Conservation (phyloP, 2,113 vertebrate species). For the Mesitornis unicolor region DNA sequence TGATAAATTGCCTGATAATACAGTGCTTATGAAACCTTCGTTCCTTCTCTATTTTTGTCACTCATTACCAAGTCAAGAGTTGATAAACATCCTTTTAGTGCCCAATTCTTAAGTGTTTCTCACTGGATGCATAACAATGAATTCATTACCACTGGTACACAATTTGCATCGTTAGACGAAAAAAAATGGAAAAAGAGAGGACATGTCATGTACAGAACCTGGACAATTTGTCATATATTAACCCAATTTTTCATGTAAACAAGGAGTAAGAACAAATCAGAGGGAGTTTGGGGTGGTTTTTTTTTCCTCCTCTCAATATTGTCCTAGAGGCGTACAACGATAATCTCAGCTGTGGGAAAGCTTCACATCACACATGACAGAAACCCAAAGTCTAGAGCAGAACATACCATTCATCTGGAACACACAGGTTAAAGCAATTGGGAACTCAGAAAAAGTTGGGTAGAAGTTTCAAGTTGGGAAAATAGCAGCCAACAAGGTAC, state of each 20-base stretch:
- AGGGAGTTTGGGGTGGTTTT: neutral
- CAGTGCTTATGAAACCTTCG: constrained; percentile 66
- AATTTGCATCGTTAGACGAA: constrained; percentile 80
- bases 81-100: constrained; percentile 85
- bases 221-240: constrained; percentile 71
- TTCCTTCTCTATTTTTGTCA: constrained; percentile 75
- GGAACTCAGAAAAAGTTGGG: constrained; percentile 67
- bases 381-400: constrained; percentile 65
- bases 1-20: constrained; percentile 72
- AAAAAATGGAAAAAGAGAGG: constrained; percentile 77
- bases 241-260: constrained; percentile 74
- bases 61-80: constrained; percentile 82
- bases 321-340: constrained; percentile 53
- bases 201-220: constrained; percentile 75
- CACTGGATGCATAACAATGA: constrained; percentile 83
- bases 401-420: constrained; percentile 69
- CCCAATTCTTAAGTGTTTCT: constrained; percentile 86
- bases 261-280: constrained; percentile 54
- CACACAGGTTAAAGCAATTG: constrained; percentile 66
- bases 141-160: constrained; percentile 85
- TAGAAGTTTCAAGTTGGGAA: constrained; percentile 68
- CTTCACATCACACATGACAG: constrained; percentile 63
- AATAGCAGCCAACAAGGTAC: constrained; percentile 73
- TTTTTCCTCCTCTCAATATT: constrained; percentile 47
- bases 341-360: constrained; percentile 54